Evolutionary conservation across 2,888 invertebrate species (phyloP).

Genomic region (Dendrolimus pini): DNA sequence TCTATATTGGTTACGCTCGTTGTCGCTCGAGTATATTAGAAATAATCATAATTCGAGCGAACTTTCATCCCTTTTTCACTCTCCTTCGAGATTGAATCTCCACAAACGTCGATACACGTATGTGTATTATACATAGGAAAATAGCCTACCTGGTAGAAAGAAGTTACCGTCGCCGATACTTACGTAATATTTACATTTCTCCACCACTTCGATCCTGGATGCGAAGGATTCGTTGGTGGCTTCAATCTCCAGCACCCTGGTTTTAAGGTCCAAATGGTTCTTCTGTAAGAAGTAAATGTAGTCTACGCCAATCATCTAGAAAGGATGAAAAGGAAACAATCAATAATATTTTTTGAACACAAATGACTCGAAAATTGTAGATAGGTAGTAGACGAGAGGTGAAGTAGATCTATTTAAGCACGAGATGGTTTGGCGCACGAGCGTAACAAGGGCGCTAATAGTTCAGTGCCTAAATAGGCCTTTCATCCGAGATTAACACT

Average conservation of each 20-base stretch:
- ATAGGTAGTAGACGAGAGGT: no score
- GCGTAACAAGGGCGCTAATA: no score
- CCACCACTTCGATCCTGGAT: slow-evolving; percentile 87
- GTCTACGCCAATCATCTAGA: slow-evolving; percentile 93
- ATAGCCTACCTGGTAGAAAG: no score
- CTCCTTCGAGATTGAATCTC: neutral
- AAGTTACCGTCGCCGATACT: slow-evolving; percentile 45
- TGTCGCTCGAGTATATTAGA: neutral
- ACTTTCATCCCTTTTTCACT: neutral
- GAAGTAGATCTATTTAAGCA: no score
- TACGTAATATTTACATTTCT: slow-evolving; percentile 92
- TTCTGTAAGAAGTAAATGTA: slow-evolving; percentile 93
- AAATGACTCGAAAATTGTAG: no score
- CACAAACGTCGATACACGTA: neutral
- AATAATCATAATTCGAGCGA: no score
- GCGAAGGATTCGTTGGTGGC: slow-evolving; percentile 95
- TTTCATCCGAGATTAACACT: no score
- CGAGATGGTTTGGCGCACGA: no score
- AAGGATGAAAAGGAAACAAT: slow-evolving; percentile 14
- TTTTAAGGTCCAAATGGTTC: slow-evolving; percentile 88
- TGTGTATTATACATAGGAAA: neutral
- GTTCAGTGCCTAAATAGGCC: no score
- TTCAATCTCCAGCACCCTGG: slow-evolving; percentile 89
- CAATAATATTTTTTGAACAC: neutral
- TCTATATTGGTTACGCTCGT: neutral